Base-by-base conservation (phyloP, 2,888 invertebrate genomes). In the Elegia similella region DNA sequence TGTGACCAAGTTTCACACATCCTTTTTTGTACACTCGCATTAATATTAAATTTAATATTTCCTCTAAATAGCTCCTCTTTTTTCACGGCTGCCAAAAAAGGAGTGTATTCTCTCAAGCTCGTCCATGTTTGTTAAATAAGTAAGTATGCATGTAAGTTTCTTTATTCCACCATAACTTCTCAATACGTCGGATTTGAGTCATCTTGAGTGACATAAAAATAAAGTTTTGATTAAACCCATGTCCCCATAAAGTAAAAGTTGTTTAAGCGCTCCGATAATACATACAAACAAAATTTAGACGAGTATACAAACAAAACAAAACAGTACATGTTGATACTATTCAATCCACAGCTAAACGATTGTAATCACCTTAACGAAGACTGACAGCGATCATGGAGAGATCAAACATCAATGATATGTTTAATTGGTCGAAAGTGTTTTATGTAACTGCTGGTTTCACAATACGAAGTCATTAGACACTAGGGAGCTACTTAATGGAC, bases 361-460 rank as follows among this genome's bases (percentile, higher is more conserved):
- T 59, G 50, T 58, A 60, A 56, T 63, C 63, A 69, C 67, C 60
- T 59, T 69, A 72, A 77, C 71, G 65, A 65, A 69, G 65, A 74
- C 63, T 69, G 75, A 76, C 74, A 69, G 66, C 62, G 54, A 63
- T 63, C 65, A 60, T 62, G 64, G 65, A 68, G 69, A 68, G 73
- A 82, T 82, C 75, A 78, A 81, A 80, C 77, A 77, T 76, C 77
- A 75, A 75, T 72, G 74, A 72, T 71, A 66, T 64, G 66, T 79
- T 82, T 78, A 86, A 88, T 84, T 81, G 82, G 65, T 74, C 74
- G 74, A 81, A 82, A 88, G 84, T 86, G 86, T 84, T 88, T 84
- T 85, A 86, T 84, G 73, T 75, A 78, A 79, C 69, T 74, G 77
- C 76, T 76, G 67, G 76, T 71, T 76, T 73, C 76, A 82, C 83